Percentiles rank a stretch among this genome's conserved stretches.
Evolutionary conservation across 2,888 invertebrate species (phyloP).

Genomic region (Platycheirus rosarum): DNA sequence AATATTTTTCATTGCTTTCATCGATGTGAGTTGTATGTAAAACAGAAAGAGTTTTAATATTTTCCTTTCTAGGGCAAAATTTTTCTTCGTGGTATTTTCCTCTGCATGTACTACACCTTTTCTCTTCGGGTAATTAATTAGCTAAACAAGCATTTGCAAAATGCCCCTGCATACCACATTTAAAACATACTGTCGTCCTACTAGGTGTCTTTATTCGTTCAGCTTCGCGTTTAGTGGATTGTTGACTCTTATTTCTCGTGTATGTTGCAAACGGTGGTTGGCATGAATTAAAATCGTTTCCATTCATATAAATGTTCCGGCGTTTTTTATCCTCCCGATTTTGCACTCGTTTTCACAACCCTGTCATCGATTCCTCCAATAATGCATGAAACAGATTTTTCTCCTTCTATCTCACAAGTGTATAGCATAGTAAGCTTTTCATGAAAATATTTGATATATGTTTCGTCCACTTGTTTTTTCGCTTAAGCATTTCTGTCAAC

Average conservation of each 20-base stretch:
- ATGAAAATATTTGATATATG: too few relatives aligned
- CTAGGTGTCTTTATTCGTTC: too few relatives aligned
- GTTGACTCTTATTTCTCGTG: not conserved
- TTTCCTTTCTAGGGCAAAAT: constrained; percentile 3
- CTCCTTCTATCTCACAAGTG: constrained; percentile 12
- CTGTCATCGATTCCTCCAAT: constrained; percentile 35
- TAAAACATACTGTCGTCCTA: too few relatives aligned
- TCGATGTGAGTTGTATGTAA: not conserved
- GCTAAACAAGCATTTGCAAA: not conserved
- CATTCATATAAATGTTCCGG: constrained; percentile 46
- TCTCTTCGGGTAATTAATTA: not conserved
- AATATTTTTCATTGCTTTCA: too few relatives aligned
- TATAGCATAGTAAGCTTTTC: too few relatives aligned
- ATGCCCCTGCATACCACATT: constrained; percentile 21
- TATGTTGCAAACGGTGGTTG: too few relatives aligned
- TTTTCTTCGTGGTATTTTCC: constrained; percentile 4
- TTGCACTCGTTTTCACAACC: constrained; percentile 36
- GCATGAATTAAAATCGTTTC: too few relatives aligned
- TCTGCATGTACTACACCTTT: constrained; percentile 4
- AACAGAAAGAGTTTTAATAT: not conserved
- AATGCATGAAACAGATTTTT: constrained; percentile 42
- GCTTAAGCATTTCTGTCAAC: too few relatives aligned
- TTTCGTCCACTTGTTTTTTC: not conserved
- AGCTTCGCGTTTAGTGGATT: too few relatives aligned
- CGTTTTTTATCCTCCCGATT: constrained; percentile 33